Base-by-base conservation (phyloP, 1,140 invertebrate genomes). In the Lutraria rhynchaena region DNA sequence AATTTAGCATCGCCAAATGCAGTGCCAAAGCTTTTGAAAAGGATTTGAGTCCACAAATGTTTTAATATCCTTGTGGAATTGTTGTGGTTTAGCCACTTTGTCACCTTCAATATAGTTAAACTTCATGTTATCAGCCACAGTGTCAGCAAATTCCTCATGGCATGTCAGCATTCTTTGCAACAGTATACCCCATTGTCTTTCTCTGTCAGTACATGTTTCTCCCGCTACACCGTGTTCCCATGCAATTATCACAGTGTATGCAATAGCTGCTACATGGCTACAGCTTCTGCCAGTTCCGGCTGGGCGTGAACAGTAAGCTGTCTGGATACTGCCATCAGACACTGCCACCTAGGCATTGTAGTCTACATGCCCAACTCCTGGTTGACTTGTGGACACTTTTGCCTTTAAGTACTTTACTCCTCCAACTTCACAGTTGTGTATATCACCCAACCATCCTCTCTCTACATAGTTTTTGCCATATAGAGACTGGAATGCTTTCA, bases 251-350 rank as follows among this genome's bases (percentile, higher is more conserved):
- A 71, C 49, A 53, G 77, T 29, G 53, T 78, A 83, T 37, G 83
- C 7, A 9, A 83, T 17, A 22, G 81, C 81, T 49, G 83, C 81
- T 29, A 83, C 58, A 57, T 83, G 67, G 31, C 74, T 83, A 60
- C 76, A 85, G n/a, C 69, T 17, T 53, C 83, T 63, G 3, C 69
- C 76, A 19, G 80, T 31, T 27, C 82, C 75, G 46, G 84, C 82
- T 67, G 69, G 84, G 51, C 84, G 74, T 15, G 58, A 78, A 41
- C 82, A 85, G 17, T 65, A 60, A 49, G 51, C 82, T 17, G 51
- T 58, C 24, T 15, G 7, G 19, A 58, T 49, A 13, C 24, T 24
- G 17, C 24, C 51, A 44, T 41, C 31, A 15, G 9, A 15, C 29
- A 58, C 33, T 27, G 29, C 71, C 9, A 24, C 71, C 71, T 55